Percentiles rank a stretch among this genome's conserved stretches.
Evolutionary conservation across 2,113 vertebrate species (phyloP).

Genomic region (Silurus glanis): DNA sequence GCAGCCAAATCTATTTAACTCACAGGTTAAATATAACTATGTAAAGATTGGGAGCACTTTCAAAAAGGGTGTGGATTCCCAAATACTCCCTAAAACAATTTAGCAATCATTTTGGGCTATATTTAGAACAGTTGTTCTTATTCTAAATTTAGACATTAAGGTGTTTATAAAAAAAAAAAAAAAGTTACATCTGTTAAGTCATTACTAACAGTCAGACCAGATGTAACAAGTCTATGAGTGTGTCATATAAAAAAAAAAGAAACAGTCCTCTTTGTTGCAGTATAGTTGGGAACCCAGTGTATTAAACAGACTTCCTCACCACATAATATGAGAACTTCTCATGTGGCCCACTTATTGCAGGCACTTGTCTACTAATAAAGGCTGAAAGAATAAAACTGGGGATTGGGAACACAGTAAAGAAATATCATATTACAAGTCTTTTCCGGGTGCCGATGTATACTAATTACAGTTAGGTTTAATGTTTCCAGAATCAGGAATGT

Average conservation of each 20-base stretch:
- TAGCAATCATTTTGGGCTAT: neutral
- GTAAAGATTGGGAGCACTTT: neutral
- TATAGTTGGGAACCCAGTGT: neutral
- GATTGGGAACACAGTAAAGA: neutral
- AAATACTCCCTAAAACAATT: neutral
- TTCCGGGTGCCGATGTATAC: no score
- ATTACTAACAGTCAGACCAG: neutral
- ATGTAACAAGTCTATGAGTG: neutral
- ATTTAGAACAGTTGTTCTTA: neutral
- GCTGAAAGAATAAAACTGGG: slow-evolving; percentile 8
- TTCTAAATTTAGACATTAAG: neutral
- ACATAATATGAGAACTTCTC: neutral
- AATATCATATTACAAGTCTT: neutral
- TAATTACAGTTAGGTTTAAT: neutral
- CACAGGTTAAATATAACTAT: neutral
- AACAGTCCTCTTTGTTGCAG: neutral
- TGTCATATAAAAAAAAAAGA: neutral
- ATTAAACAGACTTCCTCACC: slow-evolving; percentile 20
- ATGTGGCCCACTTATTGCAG: slow-evolving; percentile 2
- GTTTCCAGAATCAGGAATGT: neutral
- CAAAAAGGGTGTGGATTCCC: neutral
- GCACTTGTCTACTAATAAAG: slow-evolving; percentile 22
- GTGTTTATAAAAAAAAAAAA: neutral
- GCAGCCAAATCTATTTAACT: neutral
- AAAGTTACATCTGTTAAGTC: neutral